Percentiles rank a stretch among this genome's conserved stretches.
Conservation (phyloP, 2,888 invertebrate species). For the Mesochorus sp. region DNA sequence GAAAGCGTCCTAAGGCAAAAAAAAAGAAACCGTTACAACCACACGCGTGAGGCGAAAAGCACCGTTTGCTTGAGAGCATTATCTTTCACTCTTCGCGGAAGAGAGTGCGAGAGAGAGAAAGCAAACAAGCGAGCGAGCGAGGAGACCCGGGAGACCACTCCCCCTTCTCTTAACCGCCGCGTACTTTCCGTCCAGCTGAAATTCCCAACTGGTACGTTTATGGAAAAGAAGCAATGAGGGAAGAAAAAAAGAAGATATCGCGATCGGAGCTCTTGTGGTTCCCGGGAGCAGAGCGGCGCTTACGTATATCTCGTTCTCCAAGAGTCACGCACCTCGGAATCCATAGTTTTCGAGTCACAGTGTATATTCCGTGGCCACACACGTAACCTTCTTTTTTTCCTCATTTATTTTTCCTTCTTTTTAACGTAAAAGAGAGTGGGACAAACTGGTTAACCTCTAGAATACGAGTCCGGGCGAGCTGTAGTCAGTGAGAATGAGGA, state of each 20-base stretch:
- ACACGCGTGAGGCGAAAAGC: conserved; percentile 24
- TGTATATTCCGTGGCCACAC: conserved; percentile 29
- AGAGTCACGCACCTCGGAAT: conserved; percentile 22
- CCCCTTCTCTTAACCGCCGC: not conserved
- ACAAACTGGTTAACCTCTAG: conserved; percentile 81
- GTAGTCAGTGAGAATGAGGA: conserved; percentile 41
- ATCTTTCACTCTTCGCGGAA: conserved; percentile 21
- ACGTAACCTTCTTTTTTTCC: conserved; percentile 32
- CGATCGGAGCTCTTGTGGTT: not conserved
- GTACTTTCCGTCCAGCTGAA: not conserved
- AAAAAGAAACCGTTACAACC: conserved; percentile 14
- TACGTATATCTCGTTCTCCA: not conserved
- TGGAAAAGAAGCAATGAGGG: conserved; percentile 23
- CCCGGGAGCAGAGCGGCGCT: conserved; percentile 3
- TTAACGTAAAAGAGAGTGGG: conserved; percentile 78
- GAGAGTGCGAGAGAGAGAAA: conserved; percentile 5
- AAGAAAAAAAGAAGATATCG: conserved; percentile 15
- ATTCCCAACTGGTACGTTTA: conserved; percentile 37
- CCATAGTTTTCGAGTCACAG: conserved; percentile 37
- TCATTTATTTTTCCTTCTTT: conserved; percentile 57
- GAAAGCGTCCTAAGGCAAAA: conserved; percentile 36
- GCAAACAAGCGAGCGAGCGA: not conserved
- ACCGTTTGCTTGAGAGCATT: conserved; percentile 19
- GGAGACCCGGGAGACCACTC: not conserved
- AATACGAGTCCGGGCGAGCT: conserved; percentile 61